Evolutionary conservation across 2,797 vertebrate genomes (phyloP), one percentile per base, ranked within the genome.

Genomic region (Amblyraja radiata): DNA sequence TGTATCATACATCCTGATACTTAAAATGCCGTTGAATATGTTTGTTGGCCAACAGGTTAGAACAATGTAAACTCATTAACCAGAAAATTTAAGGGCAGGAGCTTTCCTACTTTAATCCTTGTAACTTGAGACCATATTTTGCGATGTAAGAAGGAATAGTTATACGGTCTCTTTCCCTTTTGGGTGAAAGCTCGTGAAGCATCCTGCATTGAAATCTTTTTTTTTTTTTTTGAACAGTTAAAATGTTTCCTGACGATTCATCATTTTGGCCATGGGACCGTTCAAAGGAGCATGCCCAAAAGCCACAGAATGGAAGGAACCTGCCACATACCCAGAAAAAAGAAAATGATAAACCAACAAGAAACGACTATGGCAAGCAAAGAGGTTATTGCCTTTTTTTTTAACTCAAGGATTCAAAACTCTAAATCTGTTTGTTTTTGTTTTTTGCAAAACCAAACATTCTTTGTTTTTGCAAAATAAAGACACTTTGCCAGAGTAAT

Each of bases 231-330:
- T 95, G 95, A 94, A 11, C 93, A 99, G 98, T 96, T 93, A 98
- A 97, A 96, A 94, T 96, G 46, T 95, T 95, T 79, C 95, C 95
- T 93, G 94, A 36, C 0, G 97, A 98, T 93, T 96, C 97, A 54
- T 98, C 96, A 93, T 97, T 96, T 94, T 97, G 95, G 80, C 90
- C 98, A 0, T 97, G 96, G 95, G 98, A 98, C 36, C 95, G 98
- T 94, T 98, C 98, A 93, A 97, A 96, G 94, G 98, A 98, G 94
- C 97, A 96, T 91, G 97, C 97, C 93, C 97, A 98, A 93, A 97
- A 95, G 95, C 97, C 96, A 18, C 96, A 95, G 93, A 97, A 98
- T 93, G 94, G 97, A 94, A 98, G 96, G 93, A 97, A 93, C 93
- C 95, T 97, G 93, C 94, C 95, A 32, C 95, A 95, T 1, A 95